Evolutionary conservation across 2,113 vertebrate species (phyloP).

Genomic region (Crotalus viridis): DNA sequence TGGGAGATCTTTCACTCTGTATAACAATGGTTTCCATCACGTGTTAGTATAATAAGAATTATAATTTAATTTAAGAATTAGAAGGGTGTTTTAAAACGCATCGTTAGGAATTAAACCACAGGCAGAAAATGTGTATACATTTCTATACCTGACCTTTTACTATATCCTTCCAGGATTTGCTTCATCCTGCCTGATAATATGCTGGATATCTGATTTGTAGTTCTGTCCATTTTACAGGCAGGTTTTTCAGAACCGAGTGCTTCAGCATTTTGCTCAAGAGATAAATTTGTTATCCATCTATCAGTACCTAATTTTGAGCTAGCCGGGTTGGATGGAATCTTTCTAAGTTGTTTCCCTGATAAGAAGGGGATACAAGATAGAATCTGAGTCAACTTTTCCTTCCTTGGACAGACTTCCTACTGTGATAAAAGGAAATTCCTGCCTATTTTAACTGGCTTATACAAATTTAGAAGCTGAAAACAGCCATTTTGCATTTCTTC

Average conservation of each 20-base stretch:
- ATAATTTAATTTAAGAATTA: not conserved
- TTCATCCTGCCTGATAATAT: not conserved
- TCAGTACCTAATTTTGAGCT: not conserved
- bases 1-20: not conserved
- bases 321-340: not conserved
- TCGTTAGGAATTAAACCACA: not conserved
- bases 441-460: not conserved
- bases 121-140: not conserved
- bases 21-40: not conserved
- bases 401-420: not conserved
- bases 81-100: not conserved
- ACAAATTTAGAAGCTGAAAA: not conserved
- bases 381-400: not conserved
- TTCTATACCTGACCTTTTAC: not conserved
- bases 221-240: not conserved
- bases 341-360: not conserved
- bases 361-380: not conserved
- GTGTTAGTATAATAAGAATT: not conserved
- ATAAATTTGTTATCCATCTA: not conserved
- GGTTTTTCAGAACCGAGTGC: not conserved
- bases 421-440: not conserved
- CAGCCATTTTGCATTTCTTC: not conserved
- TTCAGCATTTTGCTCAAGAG: not conserved
- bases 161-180: not conserved
- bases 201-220: not conserved